Percentiles rank a stretch among this genome's conserved stretches.
Evolutionary conservation across 2,888 invertebrate genomes (phyloP).

Genomic region (Junonia oenone): DNA sequence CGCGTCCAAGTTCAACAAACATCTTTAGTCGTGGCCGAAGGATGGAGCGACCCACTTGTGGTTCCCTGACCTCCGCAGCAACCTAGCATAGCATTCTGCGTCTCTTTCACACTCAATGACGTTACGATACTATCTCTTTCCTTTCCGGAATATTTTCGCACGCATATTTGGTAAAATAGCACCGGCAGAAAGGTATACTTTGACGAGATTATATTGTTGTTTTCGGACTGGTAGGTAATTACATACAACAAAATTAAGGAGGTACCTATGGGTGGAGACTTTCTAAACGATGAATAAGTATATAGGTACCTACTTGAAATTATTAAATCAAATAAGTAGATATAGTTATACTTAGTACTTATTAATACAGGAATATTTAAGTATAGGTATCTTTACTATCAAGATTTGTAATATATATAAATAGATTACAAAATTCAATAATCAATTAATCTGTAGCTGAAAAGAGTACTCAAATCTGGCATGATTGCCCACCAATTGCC

Average conservation of each 20-base stretch:
- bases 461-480: too few species aligned
- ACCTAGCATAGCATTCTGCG: conserved; percentile 53
- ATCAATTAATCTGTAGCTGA: too few species aligned
- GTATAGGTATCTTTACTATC: too few species aligned
- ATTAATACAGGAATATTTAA: too few species aligned
- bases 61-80: conserved; percentile 76
- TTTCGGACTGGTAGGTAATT: conserved; percentile 12
- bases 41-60: conserved; percentile 77
- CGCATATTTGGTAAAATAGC: conserved; percentile 68
- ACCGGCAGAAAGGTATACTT: conserved; percentile 46
- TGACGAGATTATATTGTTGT: conserved; percentile 50
- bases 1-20: conserved; percentile 72
- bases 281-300: too few species aligned
- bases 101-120: conserved; percentile 43
- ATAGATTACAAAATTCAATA: too few species aligned
- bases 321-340: too few species aligned
- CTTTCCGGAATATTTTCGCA: conserved; percentile 77
- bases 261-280: too few species aligned
- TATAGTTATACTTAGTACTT: too few species aligned
- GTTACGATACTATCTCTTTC: conserved; percentile 44
- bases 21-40: conserved; percentile 65
- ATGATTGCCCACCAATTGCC: too few species aligned
- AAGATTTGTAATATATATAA: too few species aligned
- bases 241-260: neutral
- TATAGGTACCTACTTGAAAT: neutral